These are phyloP conservation scores for Hyles euphorbiae DNA, from an alignment of 1,140 invertebrate genomes.

Conservation along the genomic window DNA sequence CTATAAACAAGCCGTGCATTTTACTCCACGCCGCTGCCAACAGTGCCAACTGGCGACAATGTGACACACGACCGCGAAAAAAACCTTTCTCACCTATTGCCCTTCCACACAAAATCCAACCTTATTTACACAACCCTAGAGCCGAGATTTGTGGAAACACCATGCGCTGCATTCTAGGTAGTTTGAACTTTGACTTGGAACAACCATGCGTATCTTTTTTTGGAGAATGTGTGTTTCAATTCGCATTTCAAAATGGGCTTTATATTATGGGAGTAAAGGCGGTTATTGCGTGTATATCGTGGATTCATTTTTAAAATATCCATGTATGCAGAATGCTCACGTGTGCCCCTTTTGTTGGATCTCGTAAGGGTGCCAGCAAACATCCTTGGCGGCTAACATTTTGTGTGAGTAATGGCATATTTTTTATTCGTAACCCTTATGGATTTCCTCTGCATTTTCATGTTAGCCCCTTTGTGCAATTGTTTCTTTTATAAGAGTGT, in stretches of 20 bases:
- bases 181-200: conserved; percentile 45
- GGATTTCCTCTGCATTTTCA: conserved; percentile 16
- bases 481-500: too few relatives aligned
- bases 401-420: conserved; percentile 29
- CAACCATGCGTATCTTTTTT: conserved; percentile 34
- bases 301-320: too few relatives aligned
- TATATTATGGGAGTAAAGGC: not conserved
- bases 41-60: conserved; percentile 20
- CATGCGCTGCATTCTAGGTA: conserved; percentile 16
- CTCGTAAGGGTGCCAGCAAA: conserved; percentile 25
- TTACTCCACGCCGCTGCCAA: conserved; percentile 14
- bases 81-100: conserved; percentile 16
- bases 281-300: not conserved
- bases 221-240: conserved; percentile 5
- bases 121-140: conserved; percentile 16
- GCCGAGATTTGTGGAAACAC: conserved; percentile 3
- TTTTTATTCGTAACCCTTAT: conserved; percentile 27
- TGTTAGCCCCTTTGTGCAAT: not conserved
- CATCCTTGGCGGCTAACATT: conserved; percentile 30
- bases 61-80: conserved; percentile 30
- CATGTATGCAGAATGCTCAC: conserved; percentile 36
- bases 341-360: conserved; percentile 44
- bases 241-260: not conserved
- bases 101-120: conserved; percentile 21
- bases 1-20: conserved; percentile 30